A percentile compares a stretch with the other conserved stretches of the same genome.
Evolutionary conservation across 1,140 invertebrate genomes (phyloP).

Genomic region (Thaumetopoea pityocampa): DNA sequence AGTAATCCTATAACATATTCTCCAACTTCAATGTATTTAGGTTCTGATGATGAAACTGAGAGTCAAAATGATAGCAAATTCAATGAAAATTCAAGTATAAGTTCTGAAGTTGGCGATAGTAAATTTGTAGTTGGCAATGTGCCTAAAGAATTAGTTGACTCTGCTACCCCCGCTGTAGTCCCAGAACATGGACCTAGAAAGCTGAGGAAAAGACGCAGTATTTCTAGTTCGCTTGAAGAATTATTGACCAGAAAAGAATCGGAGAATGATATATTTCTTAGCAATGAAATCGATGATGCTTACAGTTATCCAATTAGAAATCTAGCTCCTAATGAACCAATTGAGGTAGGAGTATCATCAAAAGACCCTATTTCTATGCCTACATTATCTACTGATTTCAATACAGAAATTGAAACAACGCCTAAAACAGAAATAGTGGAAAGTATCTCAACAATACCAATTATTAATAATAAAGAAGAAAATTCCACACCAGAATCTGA

Average conservation of each 20-base stretch:
- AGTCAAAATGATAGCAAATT: slow-evolving; percentile 48
- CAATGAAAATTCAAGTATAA: slow-evolving; percentile 37
- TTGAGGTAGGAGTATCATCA: slow-evolving; percentile 16
- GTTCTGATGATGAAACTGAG: slow-evolving; percentile 59
- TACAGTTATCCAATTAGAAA: slow-evolving; percentile 31
- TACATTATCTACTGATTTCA: slow-evolving; percentile 36
- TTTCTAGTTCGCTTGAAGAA: slow-evolving; percentile 56
- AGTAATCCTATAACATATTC: slow-evolving; percentile 53
- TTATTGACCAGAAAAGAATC: slow-evolving; percentile 53
- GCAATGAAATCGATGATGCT: slow-evolving; percentile 67
- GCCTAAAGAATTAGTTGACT: slow-evolving; percentile 72
- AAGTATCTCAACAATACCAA: slow-evolving; percentile 56
- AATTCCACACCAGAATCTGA: slow-evolving; percentile 34
- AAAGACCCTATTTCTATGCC: slow-evolving; percentile 47
- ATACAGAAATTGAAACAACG: slow-evolving; percentile 26
- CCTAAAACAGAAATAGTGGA: slow-evolving; percentile 44
- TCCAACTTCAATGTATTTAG: slow-evolving; percentile 67
- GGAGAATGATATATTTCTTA: slow-evolving; percentile 57
- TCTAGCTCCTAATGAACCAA: slow-evolving; percentile 11
- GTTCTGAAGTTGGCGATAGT: slow-evolving; percentile 41
- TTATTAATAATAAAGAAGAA: slow-evolving; percentile 39
- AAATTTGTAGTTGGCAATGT: slow-evolving; percentile 78
- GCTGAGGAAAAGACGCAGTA: slow-evolving; percentile 44
- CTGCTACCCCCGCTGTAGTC: slow-evolving; percentile 75
- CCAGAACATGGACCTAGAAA: slow-evolving; percentile 78